These are phyloP conservation scores for Sebastes hopkinsi DNA, from an alignment of 2,797 vertebrate genomes.

Conservation along the genomic window DNA sequence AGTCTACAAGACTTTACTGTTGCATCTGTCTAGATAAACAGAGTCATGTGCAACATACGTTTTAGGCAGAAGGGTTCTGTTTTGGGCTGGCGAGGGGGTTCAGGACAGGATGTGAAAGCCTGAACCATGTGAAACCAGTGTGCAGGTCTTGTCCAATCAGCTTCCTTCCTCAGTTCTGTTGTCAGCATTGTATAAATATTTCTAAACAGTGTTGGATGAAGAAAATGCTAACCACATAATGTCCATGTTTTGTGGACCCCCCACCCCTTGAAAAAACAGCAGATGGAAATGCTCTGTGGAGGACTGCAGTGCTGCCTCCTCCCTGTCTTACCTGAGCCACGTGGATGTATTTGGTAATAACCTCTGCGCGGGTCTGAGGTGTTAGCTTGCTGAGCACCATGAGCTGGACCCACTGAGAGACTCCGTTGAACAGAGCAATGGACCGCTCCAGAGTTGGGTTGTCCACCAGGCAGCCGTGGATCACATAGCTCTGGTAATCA, in stretches of 20 bases:
- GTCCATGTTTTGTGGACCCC: neutral
- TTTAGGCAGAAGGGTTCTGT: neutral
- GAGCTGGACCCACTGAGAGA: slow-evolving; percentile 98
- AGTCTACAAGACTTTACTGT: too few species aligned
- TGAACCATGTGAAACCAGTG: neutral
- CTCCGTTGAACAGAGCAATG: slow-evolving; percentile 94
- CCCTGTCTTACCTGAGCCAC: slow-evolving; percentile 89
- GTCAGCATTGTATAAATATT: too few species aligned
- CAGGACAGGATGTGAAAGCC: neutral
- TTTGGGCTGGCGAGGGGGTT: neutral
- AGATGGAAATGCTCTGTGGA: neutral
- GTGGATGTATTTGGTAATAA: slow-evolving; percentile 97
- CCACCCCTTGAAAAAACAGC: neutral
- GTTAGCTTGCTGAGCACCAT: slow-evolving; percentile 99
- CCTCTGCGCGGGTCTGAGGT: slow-evolving; percentile 92
- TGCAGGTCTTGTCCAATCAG: neutral
- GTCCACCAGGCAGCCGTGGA: slow-evolving; percentile 92
- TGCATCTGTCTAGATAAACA: too few species aligned
- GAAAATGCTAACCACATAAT: neutral
- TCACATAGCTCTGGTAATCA: slow-evolving; percentile 96
- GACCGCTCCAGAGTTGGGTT: slow-evolving; percentile 96
- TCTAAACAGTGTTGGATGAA: too few species aligned
- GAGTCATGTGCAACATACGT: too few species aligned
- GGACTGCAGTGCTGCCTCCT: neutral
- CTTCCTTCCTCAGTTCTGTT: neutral